Percentiles rank a stretch among this genome's conserved stretches.
Conservation (phyloP, 2,797 vertebrate genomes). For the Naso thynnoides region DNA sequence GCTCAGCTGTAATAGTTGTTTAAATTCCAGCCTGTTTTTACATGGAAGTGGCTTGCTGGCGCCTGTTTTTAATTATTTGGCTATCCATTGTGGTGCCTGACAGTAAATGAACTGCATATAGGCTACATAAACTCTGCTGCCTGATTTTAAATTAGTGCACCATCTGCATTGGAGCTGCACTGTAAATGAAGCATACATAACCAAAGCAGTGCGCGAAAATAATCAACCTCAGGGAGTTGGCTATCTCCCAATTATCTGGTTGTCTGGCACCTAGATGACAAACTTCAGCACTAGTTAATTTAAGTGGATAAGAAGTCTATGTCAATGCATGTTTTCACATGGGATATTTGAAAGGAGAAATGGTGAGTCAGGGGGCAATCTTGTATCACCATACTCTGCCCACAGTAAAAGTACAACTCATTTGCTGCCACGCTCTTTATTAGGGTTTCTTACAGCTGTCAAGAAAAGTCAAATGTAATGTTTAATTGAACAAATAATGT, state of each 20-base stretch:
- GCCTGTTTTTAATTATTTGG: slow-evolving; percentile 52
- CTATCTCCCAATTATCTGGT: slow-evolving; percentile 36
- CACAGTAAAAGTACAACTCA: slow-evolving; percentile 2
- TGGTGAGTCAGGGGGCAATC: not conserved
- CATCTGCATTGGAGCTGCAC: slow-evolving; percentile 38
- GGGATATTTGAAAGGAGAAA: not conserved
- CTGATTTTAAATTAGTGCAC: slow-evolving; percentile 40
- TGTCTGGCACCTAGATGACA: slow-evolving; percentile 33
- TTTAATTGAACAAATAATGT: slow-evolving; percentile 3
- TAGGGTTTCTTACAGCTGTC: not conserved
- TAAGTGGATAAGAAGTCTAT: slow-evolving; percentile 13
- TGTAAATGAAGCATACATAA: slow-evolving; percentile 41
- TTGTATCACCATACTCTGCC: too few species aligned
- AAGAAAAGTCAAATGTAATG: not conserved
- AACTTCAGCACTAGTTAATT: slow-evolving; percentile 21
- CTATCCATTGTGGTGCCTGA: slow-evolving; percentile 25
- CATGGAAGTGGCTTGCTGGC: slow-evolving; percentile 34
- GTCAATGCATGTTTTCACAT: slow-evolving; percentile 39
- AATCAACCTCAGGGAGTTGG: slow-evolving; percentile 21
- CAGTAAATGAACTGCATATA: slow-evolving; percentile 54
- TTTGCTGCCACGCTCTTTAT: not conserved
- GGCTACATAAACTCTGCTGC: slow-evolving; percentile 47
- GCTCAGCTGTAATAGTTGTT: slow-evolving; percentile 41
- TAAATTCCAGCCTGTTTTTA: slow-evolving; percentile 42
- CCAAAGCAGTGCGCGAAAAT: slow-evolving; percentile 35